These are phyloP conservation scores for Caranx melampygus DNA, from an alignment of 2,113 vertebrate genomes.

Conservation along the genomic window DNA sequence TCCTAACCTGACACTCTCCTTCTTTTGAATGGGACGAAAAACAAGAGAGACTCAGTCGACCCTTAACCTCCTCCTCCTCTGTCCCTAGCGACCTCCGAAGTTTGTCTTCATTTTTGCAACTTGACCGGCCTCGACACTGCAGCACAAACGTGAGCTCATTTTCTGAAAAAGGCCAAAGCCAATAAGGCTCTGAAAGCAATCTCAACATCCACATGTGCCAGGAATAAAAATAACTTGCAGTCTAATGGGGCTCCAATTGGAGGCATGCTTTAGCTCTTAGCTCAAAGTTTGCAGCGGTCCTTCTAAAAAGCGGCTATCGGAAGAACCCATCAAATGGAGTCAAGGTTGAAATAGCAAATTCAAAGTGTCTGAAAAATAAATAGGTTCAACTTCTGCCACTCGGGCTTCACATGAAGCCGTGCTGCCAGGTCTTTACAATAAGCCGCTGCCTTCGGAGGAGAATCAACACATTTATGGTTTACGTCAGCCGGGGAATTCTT, in stretches of 20 bases:
- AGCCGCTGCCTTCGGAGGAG: conserved; percentile 40
- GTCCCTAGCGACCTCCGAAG: conserved; percentile 13
- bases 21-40: conserved; percentile 49
- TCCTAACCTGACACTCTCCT: conserved; percentile 73
- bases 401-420: conserved; percentile 8
- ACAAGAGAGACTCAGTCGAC: conserved; percentile 15
- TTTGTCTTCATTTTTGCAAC: conserved; percentile 41
- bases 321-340: conserved; percentile 45
- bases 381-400: conserved; percentile 31
- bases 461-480: conserved; percentile 35
- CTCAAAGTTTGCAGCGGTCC: conserved; percentile 36
- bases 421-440: conserved; percentile 3
- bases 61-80: not conserved
- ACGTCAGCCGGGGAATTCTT: conserved; percentile 40
- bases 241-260: conserved; percentile 56
- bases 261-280: conserved; percentile 43
- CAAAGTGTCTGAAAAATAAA: conserved; percentile 57
- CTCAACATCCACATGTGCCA: conserved; percentile 49
- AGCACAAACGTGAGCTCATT: conserved; percentile 55
- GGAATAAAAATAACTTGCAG: conserved; percentile 66
- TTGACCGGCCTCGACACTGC: conserved; percentile 44
- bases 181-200: conserved; percentile 59
- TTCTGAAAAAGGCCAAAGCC: conserved; percentile 53
- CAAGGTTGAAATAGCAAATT: conserved; percentile 43
- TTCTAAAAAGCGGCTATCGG: conserved; percentile 39